Evolutionary conservation across 2,797 vertebrate genomes (phyloP), one percentile per base, ranked within the genome.

Genomic region (Clarias fuscus): DNA sequence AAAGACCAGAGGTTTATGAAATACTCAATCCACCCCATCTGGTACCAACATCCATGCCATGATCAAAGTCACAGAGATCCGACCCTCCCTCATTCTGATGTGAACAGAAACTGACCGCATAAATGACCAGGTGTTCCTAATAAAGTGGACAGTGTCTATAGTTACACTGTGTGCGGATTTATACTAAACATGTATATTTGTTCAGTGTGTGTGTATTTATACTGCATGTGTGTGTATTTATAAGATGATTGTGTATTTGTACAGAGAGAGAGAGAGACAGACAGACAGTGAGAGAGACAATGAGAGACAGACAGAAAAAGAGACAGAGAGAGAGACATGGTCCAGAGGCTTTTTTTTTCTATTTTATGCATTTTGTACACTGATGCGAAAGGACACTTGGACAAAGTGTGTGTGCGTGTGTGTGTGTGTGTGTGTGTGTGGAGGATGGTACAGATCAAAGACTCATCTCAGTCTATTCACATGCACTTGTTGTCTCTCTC

Each of bases 401-500:
- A 64, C 78, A 80, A 80, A 80, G 73, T 59, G 64, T 61, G 75
- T 83, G 64, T 56, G 22, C 48, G 79, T 82, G n/a, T 68, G 61
- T 81, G 58, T 80, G 77, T 80, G 76, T 56, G 58, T 59, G 56
- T 68, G 83, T 76, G 33, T 64, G 71, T 56, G 65, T 30, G 43
- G 27, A 73, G 37, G 70, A 84, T 40, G 58, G 40, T 43, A 17
- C 37, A 84, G 59, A 84, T 84, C 58, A 84, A 84, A 84, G 83
- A 48, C 64, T 30, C 7, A 2, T 30, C 27, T 62, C 65, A 37
- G 17, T 70, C 76, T 93, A 92, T 94, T 92, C 89, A 85, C 83
- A 84, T 64, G 24, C 83, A 62, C 82, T 71, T 40, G 53, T 40
- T 48, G 6, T 27, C n/a, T 83, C 43, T 71, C 73, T 73, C 56